Percentiles rank a stretch among this genome's conserved stretches.
phyloP scores from a whole-genome alignment of 2,113 vertebrate species.

The Callopanchax toddi region DNA sequence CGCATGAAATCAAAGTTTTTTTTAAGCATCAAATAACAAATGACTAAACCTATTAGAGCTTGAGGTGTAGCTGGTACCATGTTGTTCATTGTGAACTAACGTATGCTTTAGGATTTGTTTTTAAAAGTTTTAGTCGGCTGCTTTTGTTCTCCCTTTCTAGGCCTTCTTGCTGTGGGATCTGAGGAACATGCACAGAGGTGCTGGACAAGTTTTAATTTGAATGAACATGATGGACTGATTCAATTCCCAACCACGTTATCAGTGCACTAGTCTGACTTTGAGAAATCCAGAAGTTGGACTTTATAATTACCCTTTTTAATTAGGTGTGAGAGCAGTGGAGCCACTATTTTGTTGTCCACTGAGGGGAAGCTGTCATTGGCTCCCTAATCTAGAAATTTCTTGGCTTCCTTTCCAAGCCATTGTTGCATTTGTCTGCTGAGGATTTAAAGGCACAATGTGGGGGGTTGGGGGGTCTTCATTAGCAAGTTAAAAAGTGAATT shows the following conservation, averaged over 20 bases:
- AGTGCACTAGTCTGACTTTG: background rate
- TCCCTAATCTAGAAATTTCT: conserved; percentile 22
- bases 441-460: conserved; percentile 19
- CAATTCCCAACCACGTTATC: background rate
- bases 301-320: conserved; percentile 32
- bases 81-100: no score
- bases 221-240: background rate
- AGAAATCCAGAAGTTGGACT: background rate
- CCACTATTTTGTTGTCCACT: conserved; percentile 26
- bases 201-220: background rate
- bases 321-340: conserved; percentile 31
- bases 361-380: background rate
- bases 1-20: no score
- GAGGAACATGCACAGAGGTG: background rate
- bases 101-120: no score
- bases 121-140: no score
- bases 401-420: conserved; percentile 11
- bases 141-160: no score
- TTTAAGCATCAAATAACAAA: no score
- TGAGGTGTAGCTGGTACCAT: no score
- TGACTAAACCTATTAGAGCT: no score
- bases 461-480: conserved; percentile 38
- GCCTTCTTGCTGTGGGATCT: background rate
- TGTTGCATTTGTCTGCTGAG: conserved; percentile 35
- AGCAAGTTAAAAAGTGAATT: conserved; percentile 56